Conservation (phyloP, 2,888 invertebrate species). For the Neria commutata region DNA sequence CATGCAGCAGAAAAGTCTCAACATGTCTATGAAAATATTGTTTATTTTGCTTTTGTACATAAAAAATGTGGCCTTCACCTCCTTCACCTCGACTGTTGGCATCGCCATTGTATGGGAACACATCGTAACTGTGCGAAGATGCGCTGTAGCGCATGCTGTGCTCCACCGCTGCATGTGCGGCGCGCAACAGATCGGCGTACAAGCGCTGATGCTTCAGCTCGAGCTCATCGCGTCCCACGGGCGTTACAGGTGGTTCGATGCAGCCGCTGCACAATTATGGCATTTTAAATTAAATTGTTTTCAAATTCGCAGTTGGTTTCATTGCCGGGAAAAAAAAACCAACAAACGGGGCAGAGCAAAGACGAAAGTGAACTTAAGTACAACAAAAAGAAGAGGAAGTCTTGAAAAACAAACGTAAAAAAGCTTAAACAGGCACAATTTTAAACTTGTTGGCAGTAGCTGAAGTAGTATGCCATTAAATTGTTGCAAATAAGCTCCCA, state of each 20-base stretch:
- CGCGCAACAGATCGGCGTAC: conserved; percentile 77
- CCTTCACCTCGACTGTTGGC: conserved; percentile 59
- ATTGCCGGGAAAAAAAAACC: conserved; percentile 16
- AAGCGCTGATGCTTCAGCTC: conserved; percentile 78
- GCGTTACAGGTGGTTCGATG: conserved; percentile 71
- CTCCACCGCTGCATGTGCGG: conserved; percentile 74
- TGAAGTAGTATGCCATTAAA: too few species aligned
- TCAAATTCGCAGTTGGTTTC: conserved; percentile 16
- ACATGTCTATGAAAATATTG: conserved; percentile 2
- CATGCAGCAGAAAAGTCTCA: too few species aligned
- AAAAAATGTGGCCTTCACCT: too few species aligned
- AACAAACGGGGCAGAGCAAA: too few species aligned
- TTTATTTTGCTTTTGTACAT: too few species aligned
- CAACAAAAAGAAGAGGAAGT: too few species aligned
- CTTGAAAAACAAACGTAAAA: too few species aligned
- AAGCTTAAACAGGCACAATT: too few species aligned
- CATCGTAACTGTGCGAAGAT: not conserved
- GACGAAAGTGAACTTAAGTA: too few species aligned
- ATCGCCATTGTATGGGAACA: not conserved
- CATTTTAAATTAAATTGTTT: not conserved
- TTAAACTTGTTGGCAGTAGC: too few species aligned
- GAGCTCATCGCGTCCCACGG: conserved; percentile 78
- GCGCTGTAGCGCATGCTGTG: conserved; percentile 79
- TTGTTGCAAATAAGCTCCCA: too few species aligned
- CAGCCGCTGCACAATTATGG: conserved; percentile 45